These are phyloP conservation scores for Norana najaformis DNA, from an alignment of 2,888 invertebrate species.

Conservation along the genomic window DNA sequence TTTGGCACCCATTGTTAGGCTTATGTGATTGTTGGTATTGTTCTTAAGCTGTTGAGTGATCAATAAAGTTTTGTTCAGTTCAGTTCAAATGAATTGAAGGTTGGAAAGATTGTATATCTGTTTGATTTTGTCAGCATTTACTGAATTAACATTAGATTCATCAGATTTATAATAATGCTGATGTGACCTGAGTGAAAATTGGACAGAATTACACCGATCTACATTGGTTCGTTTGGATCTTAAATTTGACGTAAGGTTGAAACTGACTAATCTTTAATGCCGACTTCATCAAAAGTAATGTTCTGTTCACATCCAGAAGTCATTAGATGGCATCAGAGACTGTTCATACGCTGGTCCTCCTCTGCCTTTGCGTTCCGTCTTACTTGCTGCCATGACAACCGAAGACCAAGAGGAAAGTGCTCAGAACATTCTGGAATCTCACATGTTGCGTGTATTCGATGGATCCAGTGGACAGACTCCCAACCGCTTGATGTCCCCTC, in stretches of 20 bases:
- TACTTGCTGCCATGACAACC: slow-evolving; percentile 1
- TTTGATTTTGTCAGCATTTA: not conserved
- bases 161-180: not conserved
- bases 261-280: too few relatives aligned
- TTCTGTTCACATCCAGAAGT: not conserved
- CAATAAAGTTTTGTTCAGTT: not conserved
- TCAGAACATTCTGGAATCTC: slow-evolving; percentile 30
- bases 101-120: not conserved
- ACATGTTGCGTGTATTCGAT: slow-evolving; percentile 22
- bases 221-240: not conserved
- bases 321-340: not conserved
- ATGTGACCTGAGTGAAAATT: not conserved
- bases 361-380: not conserved
- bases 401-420: slow-evolving; percentile 23
- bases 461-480: slow-evolving; percentile 24
- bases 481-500: not conserved
- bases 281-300: not conserved
- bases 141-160: not conserved
- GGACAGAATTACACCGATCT: not conserved
- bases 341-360: not conserved
- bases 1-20: too few relatives aligned
- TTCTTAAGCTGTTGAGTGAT: not conserved
- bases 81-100: not conserved
- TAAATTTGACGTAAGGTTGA: not conserved
- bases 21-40: too few relatives aligned